Evolutionary conservation across 2,888 invertebrate genomes (phyloP), one percentile per base, ranked within the genome.

Genomic region (Tricholauxania praeusta): DNA sequence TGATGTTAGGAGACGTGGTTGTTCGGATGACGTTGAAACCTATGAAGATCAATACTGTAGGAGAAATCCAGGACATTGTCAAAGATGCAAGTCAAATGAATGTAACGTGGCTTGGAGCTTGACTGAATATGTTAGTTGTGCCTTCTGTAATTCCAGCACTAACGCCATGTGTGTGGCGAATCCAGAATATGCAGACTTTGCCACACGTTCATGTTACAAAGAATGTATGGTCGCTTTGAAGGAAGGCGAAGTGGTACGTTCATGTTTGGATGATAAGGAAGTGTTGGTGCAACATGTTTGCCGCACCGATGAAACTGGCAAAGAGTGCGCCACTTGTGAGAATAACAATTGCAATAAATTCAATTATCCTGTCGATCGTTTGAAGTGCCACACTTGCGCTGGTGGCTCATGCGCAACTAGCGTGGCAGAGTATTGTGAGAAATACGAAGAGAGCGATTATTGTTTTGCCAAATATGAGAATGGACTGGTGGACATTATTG

Each of bases 201-300:
- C 53, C 14, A 77, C 63, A 0, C 80, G 87, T 4, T 78, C 79
- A 48, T 86, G 86, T 72, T 77, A 82, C 65, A 82, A 82, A 32
- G 76, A 80, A 62, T 86, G 86, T 47, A 75, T 86, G 82, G 83
- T 83, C 10, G 82, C 85, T 0, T 14, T 82, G 69, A 80, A 73
- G 10, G 75, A 72, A 2, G 74, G 76, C 12, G 76, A 78, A 4
- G 48, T 85, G 3, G 55, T 86, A n/a, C 85, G 86, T 7, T 80
- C 82, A n/a, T 86, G 86, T 17, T 72, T 84, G 67, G 82, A 85
- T 53, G 86, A 86, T 71, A 86, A 84, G 73, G 86, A 86, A 73
- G 10, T 74, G 10, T 76, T 74, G 17, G 79, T 78, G 17, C 86
- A 80, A 2, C 53, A 72, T 0, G 59, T 32, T 1, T 86, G 87